Conservation (phyloP, 2,797 vertebrate genomes). For the Hyperoplus lanceolatus region DNA sequence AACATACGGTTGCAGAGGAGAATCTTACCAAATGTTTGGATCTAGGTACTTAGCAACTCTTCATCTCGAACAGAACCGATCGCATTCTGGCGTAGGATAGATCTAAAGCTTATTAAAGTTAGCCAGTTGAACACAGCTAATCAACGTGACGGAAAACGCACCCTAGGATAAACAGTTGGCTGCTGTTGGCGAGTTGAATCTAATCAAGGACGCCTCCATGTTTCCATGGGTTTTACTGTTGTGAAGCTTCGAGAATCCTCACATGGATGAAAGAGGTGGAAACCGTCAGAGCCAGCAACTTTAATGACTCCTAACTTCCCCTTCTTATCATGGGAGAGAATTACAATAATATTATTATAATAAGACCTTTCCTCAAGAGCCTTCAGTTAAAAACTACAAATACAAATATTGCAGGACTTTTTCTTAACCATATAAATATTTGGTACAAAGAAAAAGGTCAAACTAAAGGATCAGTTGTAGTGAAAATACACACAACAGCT, state of each 20-base stretch:
- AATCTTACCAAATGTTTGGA: slow-evolving; percentile 50
- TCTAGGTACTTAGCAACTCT: slow-evolving; percentile 36
- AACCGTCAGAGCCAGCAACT: slow-evolving; percentile 49
- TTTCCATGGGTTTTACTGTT: slow-evolving; percentile 70
- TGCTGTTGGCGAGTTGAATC: slow-evolving; percentile 53
- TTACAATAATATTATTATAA: slow-evolving; percentile 32
- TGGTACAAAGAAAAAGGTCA: slow-evolving; percentile 43
- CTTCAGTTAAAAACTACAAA: slow-evolving; percentile 21
- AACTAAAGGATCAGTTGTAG: slow-evolving; percentile 10
- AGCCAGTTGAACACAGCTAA: slow-evolving; percentile 69
- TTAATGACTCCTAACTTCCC: slow-evolving; percentile 39
- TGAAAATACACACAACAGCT: slow-evolving; percentile 27
- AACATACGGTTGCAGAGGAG: slow-evolving; percentile 24
- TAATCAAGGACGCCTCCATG: slow-evolving; percentile 60
- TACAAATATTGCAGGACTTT: slow-evolving; percentile 4
- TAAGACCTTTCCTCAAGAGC: slow-evolving; percentile 22
- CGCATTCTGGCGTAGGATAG: slow-evolving; percentile 34
- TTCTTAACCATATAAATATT: slow-evolving; percentile 49
- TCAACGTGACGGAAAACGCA: slow-evolving; percentile 66
- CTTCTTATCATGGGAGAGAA: slow-evolving; percentile 42
- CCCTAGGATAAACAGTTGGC: slow-evolving; percentile 56
- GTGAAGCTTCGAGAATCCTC: slow-evolving; percentile 64
- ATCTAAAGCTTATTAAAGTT: slow-evolving; percentile 67
- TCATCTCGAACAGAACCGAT: slow-evolving; percentile 43
- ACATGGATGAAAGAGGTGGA: slow-evolving; percentile 69